phyloP scores from a whole-genome alignment of 2,113 vertebrate genomes.

The Eretmochelys imbricata region DNA sequence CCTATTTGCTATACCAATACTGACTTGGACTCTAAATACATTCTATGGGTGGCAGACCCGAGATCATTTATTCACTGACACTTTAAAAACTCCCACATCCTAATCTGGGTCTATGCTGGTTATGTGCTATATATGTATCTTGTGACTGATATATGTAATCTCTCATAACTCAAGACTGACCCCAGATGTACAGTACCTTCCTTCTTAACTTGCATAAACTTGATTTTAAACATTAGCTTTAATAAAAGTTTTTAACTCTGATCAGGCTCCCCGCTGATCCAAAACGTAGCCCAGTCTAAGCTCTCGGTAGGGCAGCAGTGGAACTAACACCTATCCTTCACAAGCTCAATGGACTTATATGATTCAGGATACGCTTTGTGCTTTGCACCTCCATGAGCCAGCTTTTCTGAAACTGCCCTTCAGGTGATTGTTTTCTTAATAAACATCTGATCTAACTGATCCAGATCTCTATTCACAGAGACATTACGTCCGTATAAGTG shows the following conservation, averaged over 20 bases:
- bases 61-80: no score
- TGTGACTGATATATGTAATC: no score
- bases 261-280: background rate
- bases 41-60: no score
- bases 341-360: background rate
- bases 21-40: no score
- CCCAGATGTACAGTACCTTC: no score
- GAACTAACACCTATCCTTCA: fast-evolving
- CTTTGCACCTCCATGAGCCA: background rate
- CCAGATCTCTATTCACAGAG: background rate
- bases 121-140: no score
- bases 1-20: no score
- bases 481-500: background rate
- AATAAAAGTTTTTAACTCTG: background rate
- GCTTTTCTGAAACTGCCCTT: background rate
- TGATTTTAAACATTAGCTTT: no score
- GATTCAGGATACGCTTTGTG: background rate
- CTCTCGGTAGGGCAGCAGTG: background rate
- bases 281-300: background rate
- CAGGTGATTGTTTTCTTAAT: background rate
- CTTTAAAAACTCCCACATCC: no score
- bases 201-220: no score
- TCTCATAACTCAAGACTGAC: no score
- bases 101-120: no score
- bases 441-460: background rate